Evolutionary conservation across 2,113 vertebrate species (phyloP).

Genomic region (Cinclus mexicanus): DNA sequence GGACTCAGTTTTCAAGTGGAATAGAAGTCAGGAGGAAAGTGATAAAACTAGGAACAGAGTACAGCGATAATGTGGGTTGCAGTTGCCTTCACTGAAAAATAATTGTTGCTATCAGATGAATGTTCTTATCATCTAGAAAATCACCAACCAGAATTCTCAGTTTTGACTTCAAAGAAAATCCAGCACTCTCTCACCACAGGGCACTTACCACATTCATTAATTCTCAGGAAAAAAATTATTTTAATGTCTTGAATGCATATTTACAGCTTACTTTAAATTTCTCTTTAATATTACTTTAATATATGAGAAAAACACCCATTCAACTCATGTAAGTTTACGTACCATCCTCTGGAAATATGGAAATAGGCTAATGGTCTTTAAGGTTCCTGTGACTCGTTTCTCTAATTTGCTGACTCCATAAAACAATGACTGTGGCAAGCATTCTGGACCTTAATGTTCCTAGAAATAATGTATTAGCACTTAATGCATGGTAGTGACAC

Average conservation of each 20-base stretch:
- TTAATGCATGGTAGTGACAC: not conserved
- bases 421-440: conserved; percentile 51
- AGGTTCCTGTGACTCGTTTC: not conserved
- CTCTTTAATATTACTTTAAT: conserved; percentile 40
- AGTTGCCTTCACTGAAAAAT: conserved; percentile 33
- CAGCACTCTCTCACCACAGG: conserved; percentile 2
- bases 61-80: not conserved
- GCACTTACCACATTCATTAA: conserved; percentile 58
- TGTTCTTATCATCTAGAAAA: conserved; percentile 24
- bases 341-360: not conserved
- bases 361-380: not conserved
- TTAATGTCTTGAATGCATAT: conserved; percentile 36
- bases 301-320: not conserved
- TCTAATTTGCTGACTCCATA: conserved; percentile 36
- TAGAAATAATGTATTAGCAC: conserved; percentile 33
- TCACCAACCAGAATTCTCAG: conserved; percentile 24
- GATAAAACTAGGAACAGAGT: conserved; percentile 13
- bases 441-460: conserved; percentile 29
- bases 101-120: conserved; percentile 1
- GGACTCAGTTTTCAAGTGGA: not conserved
- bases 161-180: conserved; percentile 59
- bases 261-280: conserved; percentile 43
- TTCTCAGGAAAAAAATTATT: conserved; percentile 56
- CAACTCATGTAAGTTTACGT: not conserved
- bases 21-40: not conserved